Evolutionary conservation across 2,797 vertebrate species (phyloP).

Genomic region (Silurus aristotelis): DNA sequence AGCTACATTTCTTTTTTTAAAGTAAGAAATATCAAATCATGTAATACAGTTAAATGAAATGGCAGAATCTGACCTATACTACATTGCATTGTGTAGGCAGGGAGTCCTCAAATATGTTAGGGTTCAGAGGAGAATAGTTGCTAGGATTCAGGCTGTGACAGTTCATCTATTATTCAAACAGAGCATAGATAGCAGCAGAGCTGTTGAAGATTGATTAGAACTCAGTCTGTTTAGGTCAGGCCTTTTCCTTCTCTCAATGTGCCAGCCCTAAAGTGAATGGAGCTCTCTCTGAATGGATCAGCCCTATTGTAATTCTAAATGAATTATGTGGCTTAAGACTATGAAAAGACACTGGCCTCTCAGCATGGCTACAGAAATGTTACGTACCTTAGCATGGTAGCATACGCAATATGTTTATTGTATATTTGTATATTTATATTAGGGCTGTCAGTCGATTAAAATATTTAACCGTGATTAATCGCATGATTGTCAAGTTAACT

Average conservation of each 20-base stretch:
- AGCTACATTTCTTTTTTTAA: slow-evolving; percentile 11
- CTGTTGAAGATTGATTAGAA: slow-evolving; percentile 72
- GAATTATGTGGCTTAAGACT: slow-evolving; percentile 71
- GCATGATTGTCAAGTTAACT: too few relatives aligned
- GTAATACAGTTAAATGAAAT: neutral
- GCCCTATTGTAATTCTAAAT: slow-evolving; percentile 70
- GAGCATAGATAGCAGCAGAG: slow-evolving; percentile 54
- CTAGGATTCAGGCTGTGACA: slow-evolving; percentile 68
- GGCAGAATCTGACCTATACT: neutral
- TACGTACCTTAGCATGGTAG: too few relatives aligned
- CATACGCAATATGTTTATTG: too few relatives aligned
- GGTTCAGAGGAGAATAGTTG: slow-evolving; percentile 63
- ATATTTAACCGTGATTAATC: too few relatives aligned
- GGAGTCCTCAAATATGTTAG: slow-evolving; percentile 17
- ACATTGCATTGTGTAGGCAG: slow-evolving; percentile 6
- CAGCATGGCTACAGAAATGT: slow-evolving; percentile 36
- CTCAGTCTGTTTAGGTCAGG: slow-evolving; percentile 59
- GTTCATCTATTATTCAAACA: slow-evolving; percentile 65
- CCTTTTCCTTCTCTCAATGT: slow-evolving; percentile 59
- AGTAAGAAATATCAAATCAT: neutral
- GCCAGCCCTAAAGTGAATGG: slow-evolving; percentile 65
- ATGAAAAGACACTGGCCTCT: slow-evolving; percentile 63
- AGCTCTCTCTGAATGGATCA: slow-evolving; percentile 64
- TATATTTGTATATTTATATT: too few relatives aligned
- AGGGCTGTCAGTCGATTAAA: too few relatives aligned